phyloP scores from a whole-genome alignment of 2,888 invertebrate genomes.

The Melolontha melolontha region DNA sequence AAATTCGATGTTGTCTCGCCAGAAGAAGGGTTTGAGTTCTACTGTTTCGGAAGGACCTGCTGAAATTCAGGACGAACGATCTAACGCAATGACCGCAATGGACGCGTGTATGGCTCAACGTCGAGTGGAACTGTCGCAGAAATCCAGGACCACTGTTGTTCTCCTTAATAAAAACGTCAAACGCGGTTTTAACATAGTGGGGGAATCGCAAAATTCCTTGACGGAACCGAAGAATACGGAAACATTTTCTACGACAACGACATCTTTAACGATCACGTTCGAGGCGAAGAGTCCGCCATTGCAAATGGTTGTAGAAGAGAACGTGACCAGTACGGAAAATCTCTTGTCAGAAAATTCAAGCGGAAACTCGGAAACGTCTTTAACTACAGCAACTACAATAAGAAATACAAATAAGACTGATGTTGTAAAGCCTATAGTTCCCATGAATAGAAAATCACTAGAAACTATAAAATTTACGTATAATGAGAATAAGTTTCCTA shows the following conservation, averaged over 20 bases:
- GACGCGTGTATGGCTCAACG: constrained; percentile 42
- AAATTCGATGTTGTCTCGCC: constrained; percentile 63
- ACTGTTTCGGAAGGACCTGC: constrained; percentile 42
- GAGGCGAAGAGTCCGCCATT: constrained; percentile 60
- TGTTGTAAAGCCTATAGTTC: constrained; percentile 45
- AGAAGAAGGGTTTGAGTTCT: constrained; percentile 44
- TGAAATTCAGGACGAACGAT: background rate
- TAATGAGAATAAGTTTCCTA: constrained; percentile 72
- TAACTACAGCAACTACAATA: constrained; percentile 14
- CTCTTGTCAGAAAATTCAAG: constrained; percentile 49
- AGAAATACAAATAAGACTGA: constrained; percentile 49
- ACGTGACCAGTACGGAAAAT: constrained; percentile 64
- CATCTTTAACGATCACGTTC: constrained; percentile 48
- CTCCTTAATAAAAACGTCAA: constrained; percentile 46
- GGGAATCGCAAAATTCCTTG: background rate
- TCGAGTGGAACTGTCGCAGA: constrained; percentile 41
- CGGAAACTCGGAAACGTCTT: background rate
- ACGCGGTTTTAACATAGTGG: constrained; percentile 48
- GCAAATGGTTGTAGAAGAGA: constrained; percentile 65
- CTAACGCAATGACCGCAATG: background rate
- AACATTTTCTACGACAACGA: constrained; percentile 44
- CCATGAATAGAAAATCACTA: constrained; percentile 60
- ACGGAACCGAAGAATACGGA: constrained; percentile 43
- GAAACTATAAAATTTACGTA: constrained; percentile 69
- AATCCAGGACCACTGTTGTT: constrained; percentile 18